Evolutionary conservation across 1,140 invertebrate genomes (phyloP), one percentile per base, ranked within the genome.

Genomic region (Drosophila kohkoa): DNA sequence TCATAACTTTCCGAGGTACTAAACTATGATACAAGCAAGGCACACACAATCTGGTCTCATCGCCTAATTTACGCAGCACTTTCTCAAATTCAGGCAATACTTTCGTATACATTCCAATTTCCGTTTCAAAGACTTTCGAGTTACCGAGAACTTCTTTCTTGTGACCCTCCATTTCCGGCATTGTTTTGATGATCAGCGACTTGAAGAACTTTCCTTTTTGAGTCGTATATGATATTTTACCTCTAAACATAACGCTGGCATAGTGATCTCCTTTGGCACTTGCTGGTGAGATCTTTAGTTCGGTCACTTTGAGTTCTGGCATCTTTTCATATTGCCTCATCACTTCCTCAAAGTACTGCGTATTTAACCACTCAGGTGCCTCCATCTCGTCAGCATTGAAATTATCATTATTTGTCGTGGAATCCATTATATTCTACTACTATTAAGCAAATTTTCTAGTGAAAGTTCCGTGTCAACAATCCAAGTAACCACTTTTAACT

Each of bases 231-330:
- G 52, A 30, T 0, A 87, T 62, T 0, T 45, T 70, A 0, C 63
- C 73, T 10, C 91, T 79, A 5, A 92, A 91, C 79, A 92, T 92
- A 2, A 92, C 49, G 52, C 91, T 92, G 16, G 87, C 91, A 87
- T 89, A 92, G 58, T 92, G 90, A 76, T 92, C 91, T 0, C 87
- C 83, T 54, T 89, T 90, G 8, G 46, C 69, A 28, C 75, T 81
- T 1, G 90, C 91, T 5, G 90, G 90, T 1, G 75, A 71, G 3
- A 91, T 68, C 16, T 63, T 71, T 0, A 82, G 11, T 13, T 74
- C 64, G 2, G 32, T 15, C 0, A 92, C 62, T 51, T 72, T 62
- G 1, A 88, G 5, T 5, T 62, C 54, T 20, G 71, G 15, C 10
- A 30, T 41, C 11, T 65, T 52, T 46, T 89, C 75, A 51, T 79